Base-by-base conservation (phyloP, 1,140 invertebrate species). In the Orussus abietinus region DNA sequence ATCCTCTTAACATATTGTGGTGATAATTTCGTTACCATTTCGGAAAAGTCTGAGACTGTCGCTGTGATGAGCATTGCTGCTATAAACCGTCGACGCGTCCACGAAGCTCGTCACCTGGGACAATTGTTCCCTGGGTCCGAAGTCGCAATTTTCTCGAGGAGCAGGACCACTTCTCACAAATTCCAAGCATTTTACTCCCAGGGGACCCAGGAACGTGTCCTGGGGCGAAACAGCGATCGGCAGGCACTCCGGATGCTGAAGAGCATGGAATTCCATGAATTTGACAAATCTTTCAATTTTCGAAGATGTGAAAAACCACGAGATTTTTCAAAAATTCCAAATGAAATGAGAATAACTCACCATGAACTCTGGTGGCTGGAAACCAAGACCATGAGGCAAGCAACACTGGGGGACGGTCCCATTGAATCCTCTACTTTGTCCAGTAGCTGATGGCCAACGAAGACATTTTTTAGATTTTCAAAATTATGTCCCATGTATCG, bases 1-100 rank as follows among this genome's bases (percentile, higher is more conserved):
- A n/a, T n/a, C n/a, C n/a, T n/a, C n/a, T n/a, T n/a, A n/a, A n/a
- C n/a, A n/a, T n/a, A n/a, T n/a, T n/a, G n/a, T n/a, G n/a, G n/a
- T n/a, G n/a, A n/a, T n/a, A n/a, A n/a, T n/a, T n/a, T n/a, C n/a
- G n/a, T 67, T 50, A 74, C 86, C 86, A 57, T 82, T 82, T 26
- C 82, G 78, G 53, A 86, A 88, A 2, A 85, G 62, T 29, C 88
- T 65, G 0, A 90, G 73, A 44, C 79, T 80, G 43, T 88, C 82
- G 1, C 87, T 83, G 34, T 87, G 83, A 29, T 83, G 78, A 10
- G 84, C 80, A 29, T 83, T 87, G 62, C 86, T 95, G 29, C 91
- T 92, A 63, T 98, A 98, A 5, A 98, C 80, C 17, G 85, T 86
- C 0, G 93, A 97, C 2, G 80, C 93, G 61, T 98, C 95, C 11